A percentile compares a stretch with the other conserved stretches of the same genome.
Conservation (phyloP, 2,888 invertebrate genomes). For the Poecilobothrus nobilitatus region DNA sequence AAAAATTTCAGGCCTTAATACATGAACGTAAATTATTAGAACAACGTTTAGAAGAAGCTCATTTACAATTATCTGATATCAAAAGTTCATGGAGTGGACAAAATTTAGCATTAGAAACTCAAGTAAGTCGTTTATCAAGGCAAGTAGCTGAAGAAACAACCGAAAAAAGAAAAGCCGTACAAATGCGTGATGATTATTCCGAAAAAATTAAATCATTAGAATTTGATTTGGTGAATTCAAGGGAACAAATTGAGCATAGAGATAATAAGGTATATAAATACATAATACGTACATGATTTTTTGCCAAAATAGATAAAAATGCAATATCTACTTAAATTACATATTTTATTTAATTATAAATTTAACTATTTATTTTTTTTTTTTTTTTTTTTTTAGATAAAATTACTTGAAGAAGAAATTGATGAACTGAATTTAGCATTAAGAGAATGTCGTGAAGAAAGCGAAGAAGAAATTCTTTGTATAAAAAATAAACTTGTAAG, state of each 20-base stretch:
- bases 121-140: slow-evolving; percentile 72
- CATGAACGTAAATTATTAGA: slow-evolving; percentile 62
- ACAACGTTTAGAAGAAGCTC: slow-evolving; percentile 72
- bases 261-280: slow-evolving; percentile 35
- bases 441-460: slow-evolving; percentile 45
- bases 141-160: slow-evolving; percentile 78
- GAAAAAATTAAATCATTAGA: slow-evolving; percentile 50
- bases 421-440: slow-evolving; percentile 63
- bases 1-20: slow-evolving; percentile 49
- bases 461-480: slow-evolving; percentile 49
- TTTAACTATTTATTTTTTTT: too few relatives aligned
- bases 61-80: slow-evolving; percentile 78
- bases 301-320: neutral
- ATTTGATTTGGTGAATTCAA: slow-evolving; percentile 37
- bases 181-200: slow-evolving; percentile 56
- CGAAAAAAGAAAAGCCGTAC: slow-evolving; percentile 65
- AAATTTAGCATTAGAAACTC: slow-evolving; percentile 80
- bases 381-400: slow-evolving; percentile 33
- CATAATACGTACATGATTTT: neutral
- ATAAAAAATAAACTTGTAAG: slow-evolving; percentile 52
- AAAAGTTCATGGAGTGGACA: slow-evolving; percentile 89
- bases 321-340: neutral
- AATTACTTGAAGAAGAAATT: slow-evolving; percentile 63
- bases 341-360: too few relatives aligned
- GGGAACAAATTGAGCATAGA: slow-evolving; percentile 36